Evolutionary conservation across 2,797 vertebrate species (phyloP), one percentile per base, ranked within the genome.

Genomic region (Halcyon leucocephala): DNA sequence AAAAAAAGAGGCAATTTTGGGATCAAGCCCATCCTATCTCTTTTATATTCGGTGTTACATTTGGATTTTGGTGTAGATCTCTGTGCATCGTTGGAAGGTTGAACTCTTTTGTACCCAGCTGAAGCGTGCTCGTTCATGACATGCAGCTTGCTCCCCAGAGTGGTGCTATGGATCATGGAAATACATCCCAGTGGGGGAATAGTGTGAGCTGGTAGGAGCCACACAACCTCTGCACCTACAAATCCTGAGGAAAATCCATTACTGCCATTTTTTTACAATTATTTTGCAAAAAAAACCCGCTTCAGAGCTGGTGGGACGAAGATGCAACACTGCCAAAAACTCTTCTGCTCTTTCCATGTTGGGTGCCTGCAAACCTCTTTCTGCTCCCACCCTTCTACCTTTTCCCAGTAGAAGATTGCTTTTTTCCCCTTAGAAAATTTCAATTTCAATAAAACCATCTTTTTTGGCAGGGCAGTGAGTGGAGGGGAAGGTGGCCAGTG

Each of bases 71-170:
- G 14, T 7, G 35, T 17, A 64, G 35, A 46, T 12, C 14, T 44
- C 31, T 39, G 13, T 25, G 25, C 60, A 5, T 3, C 12, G 1
- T 21, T 0, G 1, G 7, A 24, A 58, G 61, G 35, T 5, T 13
- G 57, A 55, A 48, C 10, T 10, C 7, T n/a, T 31, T 12, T 10
- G 37, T 31, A 54, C 14, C 41, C 64, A 28, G 31, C 12, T 58
- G 64, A 29, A 35, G 70, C 1, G 5, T 17, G 62, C 33, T 85
- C 46, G 22, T 0, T 18, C 28, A 4, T 7, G 6, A 2, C 54
- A 3, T 1, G 33, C 21, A 5, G 1, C 22, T 67, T 54, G 65
- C 8, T 33, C 15, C 24, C 11, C 16, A 1, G 31, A 11, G 29
- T 9, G 48, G 60, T 58, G 37, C 14, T 10, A 1, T 5, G 6